Percentiles rank a stretch among this genome's conserved stretches.
phyloP scores from a whole-genome alignment of 2,888 invertebrate genomes.

The Emmelina monodactyla region DNA sequence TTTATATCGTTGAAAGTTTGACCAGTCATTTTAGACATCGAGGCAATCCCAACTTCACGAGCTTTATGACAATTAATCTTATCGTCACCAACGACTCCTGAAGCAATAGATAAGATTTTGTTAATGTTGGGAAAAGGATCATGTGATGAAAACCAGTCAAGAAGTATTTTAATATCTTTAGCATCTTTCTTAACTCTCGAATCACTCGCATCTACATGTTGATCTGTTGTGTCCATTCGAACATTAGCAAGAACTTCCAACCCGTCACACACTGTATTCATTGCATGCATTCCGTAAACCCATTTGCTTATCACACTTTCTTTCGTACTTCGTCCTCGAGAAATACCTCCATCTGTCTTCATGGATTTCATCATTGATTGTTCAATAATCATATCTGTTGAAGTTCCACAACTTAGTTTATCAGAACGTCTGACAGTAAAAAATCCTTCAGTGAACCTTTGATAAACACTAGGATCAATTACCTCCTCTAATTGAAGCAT shows the following conservation, averaged over 20 bases:
- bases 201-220: slow-evolving; percentile 32
- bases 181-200: slow-evolving; percentile 25
- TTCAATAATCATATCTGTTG: slow-evolving; percentile 30
- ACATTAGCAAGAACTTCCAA: slow-evolving; percentile 25
- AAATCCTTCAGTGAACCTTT: slow-evolving; percentile 26
- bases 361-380: slow-evolving; percentile 26
- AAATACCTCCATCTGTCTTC: slow-evolving; percentile 31
- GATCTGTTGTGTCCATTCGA: slow-evolving; percentile 24
- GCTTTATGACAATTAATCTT: slow-evolving; percentile 19
- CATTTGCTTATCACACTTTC: slow-evolving; percentile 33
- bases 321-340: slow-evolving; percentile 32
- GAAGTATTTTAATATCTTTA: slow-evolving; percentile 19
- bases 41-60: too few species aligned
- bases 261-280: slow-evolving; percentile 21
- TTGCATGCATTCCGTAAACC: slow-evolving; percentile 18
- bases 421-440: slow-evolving; percentile 13
- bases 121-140: too few species aligned
- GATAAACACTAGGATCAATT: slow-evolving; percentile 22
- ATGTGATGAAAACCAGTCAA: too few species aligned
- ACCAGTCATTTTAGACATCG: too few species aligned
- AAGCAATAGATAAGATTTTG: too few species aligned
- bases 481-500: slow-evolving; percentile 18
- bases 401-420: slow-evolving; percentile 27
- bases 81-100: too few species aligned
- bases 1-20: too few species aligned